These are phyloP conservation scores for Pangasius sanitwongsei DNA, from an alignment of 2,797 vertebrate genomes.

Conservation along the genomic window DNA sequence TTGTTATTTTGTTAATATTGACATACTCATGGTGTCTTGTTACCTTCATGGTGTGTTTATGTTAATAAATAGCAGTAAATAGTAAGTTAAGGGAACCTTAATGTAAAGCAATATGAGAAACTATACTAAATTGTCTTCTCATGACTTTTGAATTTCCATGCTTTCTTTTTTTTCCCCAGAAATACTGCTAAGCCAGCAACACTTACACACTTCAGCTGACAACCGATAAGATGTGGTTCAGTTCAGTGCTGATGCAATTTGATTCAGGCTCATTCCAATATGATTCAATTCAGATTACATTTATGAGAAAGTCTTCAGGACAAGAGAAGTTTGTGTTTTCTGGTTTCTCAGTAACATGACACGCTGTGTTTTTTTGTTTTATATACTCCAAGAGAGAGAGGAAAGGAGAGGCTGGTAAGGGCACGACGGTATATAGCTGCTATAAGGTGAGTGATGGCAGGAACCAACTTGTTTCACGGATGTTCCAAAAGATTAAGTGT, in stretches of 20 bases:
- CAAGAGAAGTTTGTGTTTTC: neutral
- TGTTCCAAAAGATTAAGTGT: neutral
- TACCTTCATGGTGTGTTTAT: neutral
- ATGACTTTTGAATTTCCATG: neutral
- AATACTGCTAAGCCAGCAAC: neutral
- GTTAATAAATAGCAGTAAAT: neutral
- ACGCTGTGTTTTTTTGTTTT: neutral
- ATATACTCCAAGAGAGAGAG: neutral
- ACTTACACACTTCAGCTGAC: neutral
- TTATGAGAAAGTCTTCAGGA: neutral
- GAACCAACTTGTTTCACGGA: conserved; percentile 7
- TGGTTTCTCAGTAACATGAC: conserved; percentile 4
- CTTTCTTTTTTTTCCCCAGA: neutral
- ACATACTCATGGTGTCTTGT: neutral
- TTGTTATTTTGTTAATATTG: neutral
- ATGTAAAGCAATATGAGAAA: neutral
- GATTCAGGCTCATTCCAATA: neutral
- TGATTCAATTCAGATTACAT: neutral
- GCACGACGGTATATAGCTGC: neutral
- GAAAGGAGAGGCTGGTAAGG: neutral
- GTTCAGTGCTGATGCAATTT: neutral
- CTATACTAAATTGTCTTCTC: neutral
- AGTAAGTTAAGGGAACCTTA: neutral
- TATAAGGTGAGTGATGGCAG: neutral
- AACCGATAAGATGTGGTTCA: neutral